A percentile compares a stretch with the other conserved stretches of the same genome.
These are phyloP conservation scores for Micromussa lordhowensis DNA, from an alignment of 92 coral and sea anemone species.

Conservation along the genomic window DNA sequence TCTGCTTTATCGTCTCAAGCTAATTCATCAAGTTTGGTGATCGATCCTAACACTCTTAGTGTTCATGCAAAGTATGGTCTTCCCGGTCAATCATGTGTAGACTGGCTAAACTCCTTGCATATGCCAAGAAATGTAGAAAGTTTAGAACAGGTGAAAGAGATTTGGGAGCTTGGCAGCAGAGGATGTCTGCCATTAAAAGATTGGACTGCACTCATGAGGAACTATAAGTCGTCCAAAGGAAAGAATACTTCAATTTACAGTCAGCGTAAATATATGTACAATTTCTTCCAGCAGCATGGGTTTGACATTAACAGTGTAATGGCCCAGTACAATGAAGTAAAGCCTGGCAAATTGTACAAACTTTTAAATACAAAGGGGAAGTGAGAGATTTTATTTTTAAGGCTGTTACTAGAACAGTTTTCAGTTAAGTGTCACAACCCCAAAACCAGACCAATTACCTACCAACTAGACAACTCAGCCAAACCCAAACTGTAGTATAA, in stretches of 20 bases:
- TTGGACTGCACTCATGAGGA: slow-evolving; percentile 50
- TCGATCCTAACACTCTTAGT: not conserved
- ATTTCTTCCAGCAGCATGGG: slow-evolving; percentile 14
- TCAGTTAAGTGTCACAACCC: too few relatives aligned
- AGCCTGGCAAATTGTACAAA: slow-evolving; percentile 54
- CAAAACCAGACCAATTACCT: too few relatives aligned
- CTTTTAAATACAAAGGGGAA: not conserved
- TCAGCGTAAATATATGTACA: slow-evolving; percentile 36
- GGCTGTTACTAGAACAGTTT: too few relatives aligned
- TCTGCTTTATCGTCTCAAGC: too few relatives aligned
- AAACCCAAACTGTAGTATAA: too few relatives aligned
- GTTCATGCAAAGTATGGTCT: slow-evolving; percentile 29
- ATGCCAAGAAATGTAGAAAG: slow-evolving; percentile 48
- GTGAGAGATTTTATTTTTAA: too few relatives aligned
- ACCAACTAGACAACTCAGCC: too few relatives aligned
- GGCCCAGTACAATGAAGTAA: slow-evolving; percentile 21
- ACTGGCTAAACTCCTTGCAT: slow-evolving; percentile 29
- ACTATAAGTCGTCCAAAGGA: slow-evolving; percentile 40
- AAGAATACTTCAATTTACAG: slow-evolving; percentile 40
- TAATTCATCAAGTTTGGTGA: not conserved
- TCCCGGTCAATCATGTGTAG: slow-evolving; percentile 18
- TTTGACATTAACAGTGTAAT: slow-evolving; percentile 7
- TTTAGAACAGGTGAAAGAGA: slow-evolving; percentile 46
- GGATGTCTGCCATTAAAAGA: slow-evolving; percentile 50
- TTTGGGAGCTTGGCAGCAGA: slow-evolving; percentile 44